Evolutionary conservation across 2,797 vertebrate genomes (phyloP).

Genomic region (Cryptoblepharus egeriae): DNA sequence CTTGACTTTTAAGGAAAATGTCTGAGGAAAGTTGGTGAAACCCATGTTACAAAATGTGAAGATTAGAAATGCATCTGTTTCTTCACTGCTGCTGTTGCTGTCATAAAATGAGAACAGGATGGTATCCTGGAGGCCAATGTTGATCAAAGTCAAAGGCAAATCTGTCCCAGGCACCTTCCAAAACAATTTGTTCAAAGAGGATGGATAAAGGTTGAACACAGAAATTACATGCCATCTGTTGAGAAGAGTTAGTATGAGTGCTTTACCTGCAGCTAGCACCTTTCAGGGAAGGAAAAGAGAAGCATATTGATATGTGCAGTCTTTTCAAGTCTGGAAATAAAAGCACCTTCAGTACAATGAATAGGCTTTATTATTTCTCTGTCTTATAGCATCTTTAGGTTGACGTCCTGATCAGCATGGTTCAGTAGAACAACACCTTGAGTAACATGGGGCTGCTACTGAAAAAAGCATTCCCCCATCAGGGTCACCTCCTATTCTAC

Average conservation of each 20-base stretch:
- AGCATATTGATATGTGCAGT: background rate
- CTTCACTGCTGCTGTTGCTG: background rate
- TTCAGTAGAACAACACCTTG: too few species aligned
- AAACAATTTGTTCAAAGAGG: background rate
- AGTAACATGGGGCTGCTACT: too few species aligned
- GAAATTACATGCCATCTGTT: background rate
- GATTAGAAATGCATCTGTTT: background rate
- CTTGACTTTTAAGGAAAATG: slow-evolving; percentile 54
- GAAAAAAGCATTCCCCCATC: background rate
- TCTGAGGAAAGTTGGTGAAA: slow-evolving; percentile 27
- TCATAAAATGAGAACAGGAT: slow-evolving; percentile 34
- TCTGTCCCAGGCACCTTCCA: background rate
- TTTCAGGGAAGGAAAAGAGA: background rate
- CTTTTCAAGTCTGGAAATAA: background rate
- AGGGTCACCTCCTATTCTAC: background rate
- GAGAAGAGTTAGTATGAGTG: fast-evolving
- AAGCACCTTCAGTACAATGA: background rate
- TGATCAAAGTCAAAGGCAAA: slow-evolving; percentile 28
- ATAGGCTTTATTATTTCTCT: background rate
- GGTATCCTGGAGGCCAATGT: slow-evolving; percentile 40
- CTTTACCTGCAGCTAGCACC: slow-evolving; percentile 10
- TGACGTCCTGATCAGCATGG: too few species aligned
- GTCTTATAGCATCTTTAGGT: background rate
- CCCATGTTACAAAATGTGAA: slow-evolving; percentile 3
- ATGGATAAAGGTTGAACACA: background rate